Percentiles rank a stretch among this genome's conserved stretches.
Conservation (phyloP, 2,797 vertebrate genomes). For the Eulemur coronatus region DNA sequence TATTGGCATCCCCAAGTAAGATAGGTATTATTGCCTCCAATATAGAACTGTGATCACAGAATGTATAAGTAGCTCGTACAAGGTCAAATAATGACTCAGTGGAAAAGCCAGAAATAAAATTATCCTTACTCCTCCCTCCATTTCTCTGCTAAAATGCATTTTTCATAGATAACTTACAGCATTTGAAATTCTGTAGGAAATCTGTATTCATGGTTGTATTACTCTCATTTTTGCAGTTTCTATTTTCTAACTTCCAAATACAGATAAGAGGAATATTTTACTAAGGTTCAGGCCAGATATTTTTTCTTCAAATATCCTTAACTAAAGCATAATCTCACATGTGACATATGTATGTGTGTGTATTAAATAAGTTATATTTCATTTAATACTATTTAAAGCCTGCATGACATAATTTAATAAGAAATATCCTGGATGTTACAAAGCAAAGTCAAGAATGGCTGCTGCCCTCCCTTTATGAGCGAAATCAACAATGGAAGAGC, state of each 20-base stretch:
- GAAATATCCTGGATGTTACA: background rate
- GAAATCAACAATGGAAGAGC: background rate
- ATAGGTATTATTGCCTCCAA: background rate
- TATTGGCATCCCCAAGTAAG: constrained; percentile 4
- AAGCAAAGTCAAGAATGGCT: background rate
- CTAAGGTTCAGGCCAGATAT: constrained; percentile 2
- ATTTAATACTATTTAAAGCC: background rate
- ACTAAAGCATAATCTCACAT: background rate
- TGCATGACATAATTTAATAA: background rate
- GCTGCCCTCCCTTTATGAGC: background rate
- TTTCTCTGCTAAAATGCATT: background rate
- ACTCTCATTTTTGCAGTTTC: constrained; percentile 3
- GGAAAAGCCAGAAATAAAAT: background rate
- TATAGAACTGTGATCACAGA: background rate
- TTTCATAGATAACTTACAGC: constrained; percentile 27
- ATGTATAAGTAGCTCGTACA: background rate
- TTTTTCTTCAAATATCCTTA: constrained; percentile 41
- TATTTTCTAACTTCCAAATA: constrained; percentile 57
- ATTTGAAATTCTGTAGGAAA: background rate
- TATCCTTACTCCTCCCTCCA: background rate
- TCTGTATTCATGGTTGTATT: background rate
- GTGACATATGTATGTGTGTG: background rate
- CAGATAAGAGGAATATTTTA: constrained; percentile 47
- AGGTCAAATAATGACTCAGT: constrained; percentile 12
- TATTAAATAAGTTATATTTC: background rate